phyloP scores from a whole-genome alignment of 1,140 invertebrate genomes.

The Oedothorax gibbosus region DNA sequence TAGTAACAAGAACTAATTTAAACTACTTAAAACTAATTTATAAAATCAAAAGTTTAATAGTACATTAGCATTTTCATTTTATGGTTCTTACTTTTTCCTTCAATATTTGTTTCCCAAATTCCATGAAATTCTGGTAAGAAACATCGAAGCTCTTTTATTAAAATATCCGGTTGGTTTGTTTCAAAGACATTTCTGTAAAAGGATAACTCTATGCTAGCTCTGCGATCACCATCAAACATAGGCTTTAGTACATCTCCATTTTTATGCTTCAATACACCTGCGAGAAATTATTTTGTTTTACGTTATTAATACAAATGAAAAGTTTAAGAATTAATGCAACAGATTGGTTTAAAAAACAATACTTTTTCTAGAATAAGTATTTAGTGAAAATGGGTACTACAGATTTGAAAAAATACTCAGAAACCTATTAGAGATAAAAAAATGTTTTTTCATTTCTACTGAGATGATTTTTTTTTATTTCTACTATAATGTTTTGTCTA shows the following conservation, averaged over 20 bases:
- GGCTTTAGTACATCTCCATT: conserved; percentile 59
- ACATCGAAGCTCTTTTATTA: conserved; percentile 5
- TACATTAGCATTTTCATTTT: neutral
- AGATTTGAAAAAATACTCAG: neutral
- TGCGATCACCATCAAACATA: conserved; percentile 26
- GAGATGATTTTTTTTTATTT: neutral
- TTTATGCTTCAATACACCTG: conserved; percentile 54
- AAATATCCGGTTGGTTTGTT: neutral
- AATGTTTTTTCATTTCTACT: neutral
- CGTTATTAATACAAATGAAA: neutral
- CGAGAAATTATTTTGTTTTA: neutral
- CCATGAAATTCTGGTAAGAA: conserved; percentile 47
- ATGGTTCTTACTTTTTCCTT: conserved; percentile 7
- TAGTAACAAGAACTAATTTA: neutral
- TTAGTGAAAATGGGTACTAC: neutral
- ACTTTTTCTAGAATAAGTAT: neutral
- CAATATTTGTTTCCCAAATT: conserved; percentile 19
- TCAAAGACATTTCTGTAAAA: conserved; percentile 55
- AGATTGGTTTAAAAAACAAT: neutral
- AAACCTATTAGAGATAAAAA: neutral
- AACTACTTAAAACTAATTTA: neutral
- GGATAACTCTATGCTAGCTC: conserved; percentile 39
- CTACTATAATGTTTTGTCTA: neutral
- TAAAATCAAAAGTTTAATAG: neutral
- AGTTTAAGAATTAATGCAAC: neutral